Evolutionary conservation across 2,888 invertebrate genomes (phyloP), one percentile per base, ranked within the genome.

Genomic region (Drosophila meridiana): DNA sequence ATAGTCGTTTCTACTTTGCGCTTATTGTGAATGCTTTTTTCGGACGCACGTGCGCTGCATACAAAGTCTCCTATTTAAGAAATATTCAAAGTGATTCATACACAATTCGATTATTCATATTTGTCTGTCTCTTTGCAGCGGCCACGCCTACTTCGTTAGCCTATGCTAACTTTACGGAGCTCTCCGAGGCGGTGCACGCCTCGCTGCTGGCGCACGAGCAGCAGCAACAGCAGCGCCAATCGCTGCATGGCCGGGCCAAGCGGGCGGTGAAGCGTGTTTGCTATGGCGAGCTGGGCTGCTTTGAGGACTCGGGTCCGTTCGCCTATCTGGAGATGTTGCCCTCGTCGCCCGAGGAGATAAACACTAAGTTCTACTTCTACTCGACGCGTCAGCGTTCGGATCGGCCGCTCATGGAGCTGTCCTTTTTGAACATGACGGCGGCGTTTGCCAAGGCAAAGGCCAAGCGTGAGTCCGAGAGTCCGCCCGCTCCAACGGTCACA

Each of bases 261-360:
- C 94, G 98, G 66, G 97, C 97, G 20, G 96, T 96, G 72, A 96
- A 96, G 75, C 95, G 95, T 73, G 96, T 97, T 2, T 99, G 98
- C 92, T 98, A 98, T 92, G 96, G 95, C 28, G 97, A 97, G 74
- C 94, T 98, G 61, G 98, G 98, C 9, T 99, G 99, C 91, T 98
- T 98, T 94, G 96, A 97, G 90, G 97, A 98, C 89, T 96, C 97
- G 4, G 98, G 98, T 0, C 97, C 98, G 0, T 98, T 97, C 92
- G 96, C 97, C 62, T 98, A 98, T 92, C 93, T 98, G 92, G 98
- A 98, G 93, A 97, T 97, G 94, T 93, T 98, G 69, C 98, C 98
- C 4, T 96, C 96, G 60, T 94, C 96, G 28, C 98, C 98, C 0
- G 96, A 97, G 91, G 97, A 97, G 90, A 97, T 98, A 76, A 96